Percentiles rank a stretch among this genome's conserved stretches.
Conservation (phyloP, 2,797 vertebrate genomes). For the Lindbergichthys nudifrons region DNA sequence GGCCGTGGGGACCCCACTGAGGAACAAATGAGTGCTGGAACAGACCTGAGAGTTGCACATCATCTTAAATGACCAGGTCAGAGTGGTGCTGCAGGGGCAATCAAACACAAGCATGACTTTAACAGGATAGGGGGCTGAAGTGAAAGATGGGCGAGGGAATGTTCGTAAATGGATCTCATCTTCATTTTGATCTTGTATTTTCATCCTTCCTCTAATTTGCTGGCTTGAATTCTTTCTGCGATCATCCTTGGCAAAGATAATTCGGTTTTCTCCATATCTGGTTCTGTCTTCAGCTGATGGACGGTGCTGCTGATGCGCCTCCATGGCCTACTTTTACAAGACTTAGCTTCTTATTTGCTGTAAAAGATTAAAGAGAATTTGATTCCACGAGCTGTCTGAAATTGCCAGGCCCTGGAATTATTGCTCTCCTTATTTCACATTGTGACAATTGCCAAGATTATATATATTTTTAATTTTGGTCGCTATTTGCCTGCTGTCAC, state of each 20-base stretch:
- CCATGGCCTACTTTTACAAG: conserved; percentile 59
- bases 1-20: conserved; percentile 64
- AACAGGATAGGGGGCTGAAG: conserved; percentile 58
- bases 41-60: conserved; percentile 82
- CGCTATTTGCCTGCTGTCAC: conserved; percentile 27
- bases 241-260: conserved; percentile 43
- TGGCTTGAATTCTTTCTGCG: conserved; percentile 31
- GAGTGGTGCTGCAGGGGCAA: conserved; percentile 78
- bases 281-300: conserved; percentile 38
- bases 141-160: conserved; percentile 5
- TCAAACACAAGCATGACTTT: conserved; percentile 78
- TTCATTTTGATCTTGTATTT: conserved; percentile 39
- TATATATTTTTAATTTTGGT: conserved; percentile 38
- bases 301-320: conserved; percentile 32
- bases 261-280: conserved; percentile 43
- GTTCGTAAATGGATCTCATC: conserved; percentile 18
- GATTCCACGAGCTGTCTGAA: conserved; percentile 19
- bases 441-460: conserved; percentile 40
- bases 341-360: conserved; percentile 43
- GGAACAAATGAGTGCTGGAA: conserved; percentile 79
- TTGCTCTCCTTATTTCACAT: conserved; percentile 40
- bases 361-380: conserved; percentile 35
- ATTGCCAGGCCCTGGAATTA: conserved; percentile 41
- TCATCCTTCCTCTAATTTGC: conserved; percentile 45
- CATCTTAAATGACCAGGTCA: conserved; percentile 86